Conservation (phyloP, 2,797 vertebrate genomes). For the Anguilla pacifica region DNA sequence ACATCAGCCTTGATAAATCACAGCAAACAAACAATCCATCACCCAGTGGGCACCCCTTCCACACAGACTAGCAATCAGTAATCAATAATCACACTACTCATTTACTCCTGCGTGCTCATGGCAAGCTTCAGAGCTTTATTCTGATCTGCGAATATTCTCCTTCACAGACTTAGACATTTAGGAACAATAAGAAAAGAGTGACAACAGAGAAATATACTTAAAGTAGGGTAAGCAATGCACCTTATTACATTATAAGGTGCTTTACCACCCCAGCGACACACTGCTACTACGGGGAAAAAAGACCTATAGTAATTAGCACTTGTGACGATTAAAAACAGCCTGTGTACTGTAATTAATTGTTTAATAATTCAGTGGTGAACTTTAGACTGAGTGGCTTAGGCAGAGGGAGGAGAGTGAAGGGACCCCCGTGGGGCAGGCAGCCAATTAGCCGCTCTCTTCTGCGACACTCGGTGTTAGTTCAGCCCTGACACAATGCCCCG, state of each 20-base stretch:
- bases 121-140: neutral
- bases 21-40: conserved; percentile 32
- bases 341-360: conserved; percentile 70
- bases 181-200: neutral
- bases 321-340: conserved; percentile 64
- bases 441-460: conserved; percentile 70
- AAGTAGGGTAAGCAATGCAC: neutral
- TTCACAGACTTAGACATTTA: neutral
- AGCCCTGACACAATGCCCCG: conserved; percentile 43
- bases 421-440: conserved; percentile 64
- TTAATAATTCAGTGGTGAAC: conserved; percentile 82
- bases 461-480: conserved; percentile 51
- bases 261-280: neutral
- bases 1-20: conserved; percentile 31
- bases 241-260: neutral
- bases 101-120: conserved; percentile 40
- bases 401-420: conserved; percentile 47
- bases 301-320: conserved; percentile 39
- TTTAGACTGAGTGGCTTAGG: conserved; percentile 68
- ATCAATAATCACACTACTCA: conserved; percentile 38
- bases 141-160: neutral
- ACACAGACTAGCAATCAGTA: conserved; percentile 25
- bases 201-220: neutral
- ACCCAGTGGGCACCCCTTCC: conserved; percentile 22
- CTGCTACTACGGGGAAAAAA: conserved; percentile 32